Conservation (phyloP, 2,797 vertebrate species). For the Remorina albescens region DNA sequence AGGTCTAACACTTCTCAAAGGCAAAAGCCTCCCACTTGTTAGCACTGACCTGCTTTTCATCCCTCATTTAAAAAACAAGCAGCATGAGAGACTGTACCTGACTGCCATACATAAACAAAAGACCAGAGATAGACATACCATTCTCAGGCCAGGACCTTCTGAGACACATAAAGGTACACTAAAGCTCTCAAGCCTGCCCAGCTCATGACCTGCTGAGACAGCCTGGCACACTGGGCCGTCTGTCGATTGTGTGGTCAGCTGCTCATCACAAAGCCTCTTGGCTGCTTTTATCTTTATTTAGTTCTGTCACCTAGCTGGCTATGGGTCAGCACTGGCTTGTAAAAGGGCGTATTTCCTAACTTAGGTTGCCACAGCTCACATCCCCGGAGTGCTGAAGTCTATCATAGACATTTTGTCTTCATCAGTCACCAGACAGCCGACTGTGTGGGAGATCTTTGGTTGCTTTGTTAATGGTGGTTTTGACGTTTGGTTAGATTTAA, state of each 20-base stretch:
- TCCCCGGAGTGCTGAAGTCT: constrained; percentile 67
- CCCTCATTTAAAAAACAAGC: constrained; percentile 27
- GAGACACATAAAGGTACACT: constrained; percentile 28
- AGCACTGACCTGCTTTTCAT: constrained; percentile 43
- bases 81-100: constrained; percentile 27
- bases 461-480: constrained; percentile 35
- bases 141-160: constrained; percentile 35
- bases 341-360: constrained; percentile 72
- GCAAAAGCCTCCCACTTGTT: constrained; percentile 31
- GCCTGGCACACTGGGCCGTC: constrained; percentile 46
- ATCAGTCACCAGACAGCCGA: constrained; percentile 38
- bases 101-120: constrained; percentile 45
- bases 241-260: constrained; percentile 73
- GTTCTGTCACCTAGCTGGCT: constrained; percentile 71
- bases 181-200: constrained; percentile 39
- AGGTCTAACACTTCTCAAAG: constrained; percentile 32
- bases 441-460: constrained; percentile 39
- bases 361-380: constrained; percentile 58
- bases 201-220: constrained; percentile 60
- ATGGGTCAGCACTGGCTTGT: constrained; percentile 67
- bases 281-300: constrained; percentile 83
- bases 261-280: constrained; percentile 77
- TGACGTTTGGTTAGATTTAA: constrained; percentile 58
- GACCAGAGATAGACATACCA: constrained; percentile 37
- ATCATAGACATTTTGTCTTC: constrained; percentile 49